phyloP scores from a whole-genome alignment of 2,113 vertebrate species.

The Ophthalmolycus amberensis region DNA sequence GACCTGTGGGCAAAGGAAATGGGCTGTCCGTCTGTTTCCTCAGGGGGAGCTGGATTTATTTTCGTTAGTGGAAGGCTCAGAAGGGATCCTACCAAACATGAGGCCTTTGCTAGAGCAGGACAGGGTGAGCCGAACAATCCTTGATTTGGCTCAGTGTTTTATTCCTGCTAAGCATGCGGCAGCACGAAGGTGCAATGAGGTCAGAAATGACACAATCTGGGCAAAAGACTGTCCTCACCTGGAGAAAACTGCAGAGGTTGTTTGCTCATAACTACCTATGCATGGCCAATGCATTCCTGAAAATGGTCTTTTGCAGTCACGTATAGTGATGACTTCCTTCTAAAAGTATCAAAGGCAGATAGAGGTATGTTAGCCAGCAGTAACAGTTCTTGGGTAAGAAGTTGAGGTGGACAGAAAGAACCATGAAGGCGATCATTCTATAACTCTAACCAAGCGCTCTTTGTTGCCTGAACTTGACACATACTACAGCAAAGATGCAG shows the following conservation, averaged over 20 bases:
- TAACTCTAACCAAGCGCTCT: background rate
- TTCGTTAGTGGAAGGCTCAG: background rate
- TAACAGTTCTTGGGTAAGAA: no score
- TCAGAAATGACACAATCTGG: background rate
- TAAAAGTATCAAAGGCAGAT: no score
- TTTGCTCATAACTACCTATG: no score
- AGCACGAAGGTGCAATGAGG: no score
- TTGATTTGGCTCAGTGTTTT: background rate
- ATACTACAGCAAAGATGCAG: no score
- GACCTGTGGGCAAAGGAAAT: constrained; percentile 53
- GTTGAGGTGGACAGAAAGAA: no score
- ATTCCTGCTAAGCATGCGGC: background rate
- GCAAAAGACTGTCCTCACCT: background rate
- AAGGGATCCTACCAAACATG: constrained; percentile 14
- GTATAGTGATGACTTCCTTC: no score
- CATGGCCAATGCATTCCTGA: background rate
- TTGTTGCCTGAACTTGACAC: background rate
- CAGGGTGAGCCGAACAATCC: background rate
- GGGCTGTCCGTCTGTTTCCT: constrained; percentile 33
- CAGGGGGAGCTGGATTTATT: constrained; percentile 37
- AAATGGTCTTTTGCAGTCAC: background rate
- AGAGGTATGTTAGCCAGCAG: no score
- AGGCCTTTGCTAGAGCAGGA: background rate
- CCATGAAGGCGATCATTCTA: background rate
- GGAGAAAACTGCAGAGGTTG: no score